Conservation (phyloP, 2,888 invertebrate species). For the Therioaphis trifolii region DNA sequence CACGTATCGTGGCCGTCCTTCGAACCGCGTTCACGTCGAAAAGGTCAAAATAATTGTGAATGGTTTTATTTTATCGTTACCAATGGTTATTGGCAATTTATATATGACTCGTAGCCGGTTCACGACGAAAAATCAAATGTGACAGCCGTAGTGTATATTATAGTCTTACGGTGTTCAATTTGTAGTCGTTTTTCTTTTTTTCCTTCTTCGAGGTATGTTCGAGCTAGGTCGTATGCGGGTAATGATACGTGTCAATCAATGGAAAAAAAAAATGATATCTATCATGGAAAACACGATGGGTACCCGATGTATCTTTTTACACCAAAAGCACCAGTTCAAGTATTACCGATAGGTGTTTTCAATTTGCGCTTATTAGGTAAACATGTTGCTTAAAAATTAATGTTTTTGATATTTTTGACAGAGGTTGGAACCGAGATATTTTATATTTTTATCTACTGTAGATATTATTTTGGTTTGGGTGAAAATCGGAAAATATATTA, state of each 20-base stretch:
- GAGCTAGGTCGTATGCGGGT: too few species aligned
- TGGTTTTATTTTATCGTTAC: neutral
- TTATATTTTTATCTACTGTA: too few species aligned
- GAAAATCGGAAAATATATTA: too few species aligned
- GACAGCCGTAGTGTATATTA: conserved; percentile 19
- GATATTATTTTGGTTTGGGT: too few species aligned
- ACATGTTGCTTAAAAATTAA: too few species aligned
- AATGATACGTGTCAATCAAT: conserved; percentile 11
- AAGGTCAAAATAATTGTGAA: neutral
- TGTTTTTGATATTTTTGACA: too few species aligned
- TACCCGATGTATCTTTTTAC: too few species aligned
- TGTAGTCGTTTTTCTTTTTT: neutral
- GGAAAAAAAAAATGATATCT: neutral
- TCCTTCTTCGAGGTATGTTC: too few species aligned
- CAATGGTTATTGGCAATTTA: neutral
- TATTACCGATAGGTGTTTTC: too few species aligned
- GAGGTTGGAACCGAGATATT: too few species aligned
- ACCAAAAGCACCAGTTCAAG: too few species aligned
- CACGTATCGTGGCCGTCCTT: neutral
- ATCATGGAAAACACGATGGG: neutral
- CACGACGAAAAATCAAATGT: neutral
- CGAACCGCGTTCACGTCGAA: neutral
- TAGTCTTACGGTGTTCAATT: neutral
- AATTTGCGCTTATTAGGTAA: too few species aligned
- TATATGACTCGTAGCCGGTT: neutral